These are phyloP conservation scores for Electrona antarctica DNA, from an alignment of 2,113 vertebrate genomes.

Conservation along the genomic window DNA sequence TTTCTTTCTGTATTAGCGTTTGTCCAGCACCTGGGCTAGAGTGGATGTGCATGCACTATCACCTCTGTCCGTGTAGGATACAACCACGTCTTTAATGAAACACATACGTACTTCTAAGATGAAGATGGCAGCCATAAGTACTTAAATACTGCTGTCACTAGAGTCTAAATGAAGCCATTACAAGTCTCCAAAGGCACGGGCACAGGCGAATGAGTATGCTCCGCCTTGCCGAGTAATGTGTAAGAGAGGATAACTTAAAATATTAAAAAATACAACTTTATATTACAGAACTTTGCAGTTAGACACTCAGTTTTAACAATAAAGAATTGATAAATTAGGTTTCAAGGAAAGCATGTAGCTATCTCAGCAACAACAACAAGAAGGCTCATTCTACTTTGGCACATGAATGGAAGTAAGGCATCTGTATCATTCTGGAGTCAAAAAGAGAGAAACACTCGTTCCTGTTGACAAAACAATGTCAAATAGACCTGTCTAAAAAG, in stretches of 20 bases:
- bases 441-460: conserved; percentile 59
- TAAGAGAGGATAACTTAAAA: conserved; percentile 33
- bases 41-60: too few species aligned
- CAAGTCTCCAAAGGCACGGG: conserved; percentile 69
- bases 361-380: conserved; percentile 57
- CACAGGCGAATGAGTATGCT: conserved; percentile 58
- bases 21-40: too few species aligned
- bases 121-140: conserved; percentile 50
- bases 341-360: conserved; percentile 55
- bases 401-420: conserved; percentile 83
- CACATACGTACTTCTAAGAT: conserved; percentile 31
- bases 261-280: conserved; percentile 33
- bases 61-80: conserved; percentile 30
- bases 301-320: conserved; percentile 13
- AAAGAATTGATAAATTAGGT: conserved; percentile 52
- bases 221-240: conserved; percentile 29
- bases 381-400: conserved; percentile 79
- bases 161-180: conserved; percentile 47
- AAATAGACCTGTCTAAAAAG: conserved; percentile 19
- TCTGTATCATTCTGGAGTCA: conserved; percentile 72
- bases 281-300: conserved; percentile 15
- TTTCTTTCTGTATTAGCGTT: too few species aligned
- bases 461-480: conserved; percentile 48
- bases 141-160: conserved; percentile 39
- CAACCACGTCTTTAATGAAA: conserved; percentile 40